Evolutionary conservation across 2,888 invertebrate species (phyloP).

Genomic region (Scrobipalpa costella): DNA sequence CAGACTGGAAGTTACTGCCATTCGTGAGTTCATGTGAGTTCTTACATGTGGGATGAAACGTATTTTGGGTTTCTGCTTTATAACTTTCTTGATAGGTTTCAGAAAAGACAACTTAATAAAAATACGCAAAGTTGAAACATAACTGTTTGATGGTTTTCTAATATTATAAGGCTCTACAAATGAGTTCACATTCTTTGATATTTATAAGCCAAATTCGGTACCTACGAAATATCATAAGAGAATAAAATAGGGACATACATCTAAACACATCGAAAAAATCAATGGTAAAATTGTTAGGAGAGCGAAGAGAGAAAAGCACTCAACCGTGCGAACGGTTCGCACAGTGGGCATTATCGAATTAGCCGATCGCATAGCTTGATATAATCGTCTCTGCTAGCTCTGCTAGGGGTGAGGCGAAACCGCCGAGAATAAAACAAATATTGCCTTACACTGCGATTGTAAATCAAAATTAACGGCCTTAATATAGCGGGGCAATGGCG

Average conservation of each 20-base stretch:
- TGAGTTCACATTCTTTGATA: no score
- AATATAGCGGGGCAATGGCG: constrained; percentile 65
- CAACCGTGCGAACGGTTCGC: constrained; percentile 58
- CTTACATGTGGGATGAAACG: constrained; percentile 53
- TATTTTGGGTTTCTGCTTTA: constrained; percentile 58
- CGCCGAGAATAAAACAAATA: constrained; percentile 78
- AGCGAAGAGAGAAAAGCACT: constrained; percentile 53
- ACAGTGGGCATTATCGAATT: constrained; percentile 71
- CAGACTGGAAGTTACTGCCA: constrained; percentile 55
- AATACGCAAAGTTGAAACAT: constrained; percentile 26
- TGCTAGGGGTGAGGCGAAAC: constrained; percentile 38
- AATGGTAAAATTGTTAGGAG: constrained; percentile 30
- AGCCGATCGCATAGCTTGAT: constrained; percentile 61
- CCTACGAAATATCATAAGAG: not conserved
- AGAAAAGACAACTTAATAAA: constrained; percentile 47
- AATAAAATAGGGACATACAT: not conserved
- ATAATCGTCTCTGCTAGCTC: constrained; percentile 58
- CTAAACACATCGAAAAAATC: constrained; percentile 19
- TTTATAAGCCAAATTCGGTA: not conserved
- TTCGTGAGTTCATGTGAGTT: constrained; percentile 50
- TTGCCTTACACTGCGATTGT: constrained; percentile 79
- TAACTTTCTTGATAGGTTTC: constrained; percentile 62
- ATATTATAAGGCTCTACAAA: not conserved
- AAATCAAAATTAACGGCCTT: constrained; percentile 82
- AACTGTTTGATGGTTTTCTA: not conserved